Base-by-base conservation (phyloP, 2,797 vertebrate species). In the Gephyroberyx darwinii region DNA sequence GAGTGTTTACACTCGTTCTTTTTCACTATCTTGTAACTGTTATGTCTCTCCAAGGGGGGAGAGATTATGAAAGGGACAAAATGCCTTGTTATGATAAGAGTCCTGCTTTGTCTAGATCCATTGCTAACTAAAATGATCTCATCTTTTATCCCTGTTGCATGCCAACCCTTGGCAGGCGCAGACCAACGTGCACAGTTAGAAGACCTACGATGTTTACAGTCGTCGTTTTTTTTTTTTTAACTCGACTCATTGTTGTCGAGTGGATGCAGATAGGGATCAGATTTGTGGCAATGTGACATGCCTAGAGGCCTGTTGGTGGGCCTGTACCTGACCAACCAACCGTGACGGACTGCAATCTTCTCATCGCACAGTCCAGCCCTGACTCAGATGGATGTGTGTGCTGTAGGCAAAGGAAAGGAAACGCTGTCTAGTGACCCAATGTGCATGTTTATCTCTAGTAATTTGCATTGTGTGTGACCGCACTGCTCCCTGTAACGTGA, bases 291-390 rank as follows among this genome's bases (percentile, higher is more conserved):
- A 10, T 50, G 33, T 19, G 6, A 12, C 14, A 31, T 57, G 19
- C 22, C 9, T 13, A 8, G 35, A 48, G 30, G 22, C 47, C 6
- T 50, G 47, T 8, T 2, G 6, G 6, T 20, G 0, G 19, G 19
- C 47, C 2, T 9, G 47, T 2, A 19, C 47, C n/a, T 10, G 26
- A 26, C 26, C 26, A 26, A 26, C 26, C 26, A 26, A 26, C 26
- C 26, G 26, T 26, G 2, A 26, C 26, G 26, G 26, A 26, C 26
- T 26, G 26, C 72, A 75, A 80, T 75, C 62, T 63, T 43, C 57
- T 67, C 57, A 63, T 53, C 19, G 60, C 60, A 58, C 52, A 64
- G 17, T 48, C 30, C 54, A 45, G 30, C 43, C 33, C 54, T 61
- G 57, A 69, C 54, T 5, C 54, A n/a, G n/a, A 19, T 31, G 17